phyloP scores from a whole-genome alignment of 2,888 invertebrate species.

The Thysanoteuthis rhombus region DNA sequence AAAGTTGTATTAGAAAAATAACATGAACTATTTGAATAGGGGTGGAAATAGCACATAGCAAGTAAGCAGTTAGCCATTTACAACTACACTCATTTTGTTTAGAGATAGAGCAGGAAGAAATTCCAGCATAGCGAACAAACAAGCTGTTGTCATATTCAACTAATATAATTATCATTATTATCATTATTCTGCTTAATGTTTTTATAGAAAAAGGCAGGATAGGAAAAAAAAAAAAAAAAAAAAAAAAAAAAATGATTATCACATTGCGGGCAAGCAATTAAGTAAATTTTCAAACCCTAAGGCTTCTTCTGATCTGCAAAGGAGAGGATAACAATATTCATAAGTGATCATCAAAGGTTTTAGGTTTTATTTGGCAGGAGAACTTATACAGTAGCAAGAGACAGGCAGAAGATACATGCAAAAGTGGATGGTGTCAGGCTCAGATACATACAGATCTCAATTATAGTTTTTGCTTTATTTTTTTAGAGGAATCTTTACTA shows the following conservation, averaged over 20 bases:
- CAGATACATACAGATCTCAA: background rate
- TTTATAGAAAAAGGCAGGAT: background rate
- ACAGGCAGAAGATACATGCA: background rate
- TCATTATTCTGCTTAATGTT: background rate
- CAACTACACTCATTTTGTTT: background rate
- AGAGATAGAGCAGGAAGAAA: background rate
- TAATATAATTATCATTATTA: background rate
- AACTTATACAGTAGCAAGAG: background rate
- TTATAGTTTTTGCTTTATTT: background rate
- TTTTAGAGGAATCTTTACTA: background rate
- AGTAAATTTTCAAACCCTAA: slow-evolving; percentile 12
- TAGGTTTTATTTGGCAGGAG: background rate
- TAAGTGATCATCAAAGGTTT: background rate
- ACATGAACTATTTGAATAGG: background rate
- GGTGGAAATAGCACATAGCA: background rate
- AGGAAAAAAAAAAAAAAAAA: background rate
- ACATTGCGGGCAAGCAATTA: slow-evolving; percentile 12
- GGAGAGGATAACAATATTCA: slow-evolving; percentile 12
- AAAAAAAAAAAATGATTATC: background rate
- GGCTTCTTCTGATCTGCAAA: background rate
- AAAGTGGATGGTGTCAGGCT: background rate
- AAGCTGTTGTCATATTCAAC: background rate
- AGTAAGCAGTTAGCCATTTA: background rate
- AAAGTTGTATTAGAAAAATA: background rate
- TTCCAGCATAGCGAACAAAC: background rate